Conservation (phyloP, 1,140 invertebrate genomes). For the Ceratosolen fusciceps region DNA sequence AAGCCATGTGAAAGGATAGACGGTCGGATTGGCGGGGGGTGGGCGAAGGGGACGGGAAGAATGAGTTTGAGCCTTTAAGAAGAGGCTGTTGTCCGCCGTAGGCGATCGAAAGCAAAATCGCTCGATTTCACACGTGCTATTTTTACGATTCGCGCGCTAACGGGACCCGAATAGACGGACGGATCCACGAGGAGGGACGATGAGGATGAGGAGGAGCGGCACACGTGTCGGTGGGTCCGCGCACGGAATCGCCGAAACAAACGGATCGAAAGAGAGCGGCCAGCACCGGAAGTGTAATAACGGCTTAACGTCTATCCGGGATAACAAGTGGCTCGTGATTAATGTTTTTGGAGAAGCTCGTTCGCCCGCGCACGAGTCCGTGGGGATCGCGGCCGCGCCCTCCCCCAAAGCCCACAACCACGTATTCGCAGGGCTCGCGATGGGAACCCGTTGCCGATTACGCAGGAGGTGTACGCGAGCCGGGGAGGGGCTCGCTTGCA, state of each 20-base stretch:
- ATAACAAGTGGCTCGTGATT: constrained; percentile 64
- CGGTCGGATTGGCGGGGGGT: no score
- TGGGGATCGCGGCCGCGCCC: constrained; percentile 52
- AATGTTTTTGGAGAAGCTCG: constrained; percentile 63
- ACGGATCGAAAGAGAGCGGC: constrained; percentile 46
- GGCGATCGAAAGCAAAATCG: not conserved
- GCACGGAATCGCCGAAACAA: constrained; percentile 23
- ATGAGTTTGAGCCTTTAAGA: not conserved
- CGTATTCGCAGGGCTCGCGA: not conserved
- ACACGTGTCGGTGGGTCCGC: no score
- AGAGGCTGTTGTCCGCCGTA: not conserved
- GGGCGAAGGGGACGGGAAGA: not conserved
- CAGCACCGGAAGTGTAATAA: constrained; percentile 59
- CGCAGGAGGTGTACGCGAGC: not conserved
- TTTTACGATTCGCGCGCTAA: not conserved
- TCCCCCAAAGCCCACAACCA: not conserved
- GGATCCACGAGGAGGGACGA: no score
- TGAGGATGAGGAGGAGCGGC: no score
- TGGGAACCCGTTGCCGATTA: not conserved
- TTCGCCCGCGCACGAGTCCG: constrained; percentile 50
- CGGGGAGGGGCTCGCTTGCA: not conserved
- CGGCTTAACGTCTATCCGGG: constrained; percentile 56
- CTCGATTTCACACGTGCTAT: not conserved
- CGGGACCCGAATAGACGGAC: not conserved
- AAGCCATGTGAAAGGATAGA: not conserved